A percentile compares a stretch with the other conserved stretches of the same genome.
Conservation (phyloP, 2,113 vertebrate species). For the Prietella phreatophila region DNA sequence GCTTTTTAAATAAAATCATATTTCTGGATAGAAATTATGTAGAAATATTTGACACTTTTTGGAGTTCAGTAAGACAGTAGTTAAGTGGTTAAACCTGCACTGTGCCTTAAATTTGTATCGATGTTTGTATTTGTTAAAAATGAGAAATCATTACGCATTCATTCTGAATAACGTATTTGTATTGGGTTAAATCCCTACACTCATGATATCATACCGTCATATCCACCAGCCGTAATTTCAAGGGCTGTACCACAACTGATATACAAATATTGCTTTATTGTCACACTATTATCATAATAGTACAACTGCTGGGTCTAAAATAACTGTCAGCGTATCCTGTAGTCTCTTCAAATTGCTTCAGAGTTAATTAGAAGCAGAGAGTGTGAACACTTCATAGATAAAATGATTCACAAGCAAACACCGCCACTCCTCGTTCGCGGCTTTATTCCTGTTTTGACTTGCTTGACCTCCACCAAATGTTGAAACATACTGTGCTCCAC, state of each 20-base stretch:
- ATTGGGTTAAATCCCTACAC: not conserved
- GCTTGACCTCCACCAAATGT: slow-evolving; percentile 38
- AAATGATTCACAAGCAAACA: not conserved
- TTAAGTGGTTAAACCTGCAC: too few relatives aligned
- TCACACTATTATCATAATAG: not conserved
- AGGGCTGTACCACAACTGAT: too few relatives aligned
- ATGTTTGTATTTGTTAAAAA: not conserved
- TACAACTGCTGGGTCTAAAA: not conserved
- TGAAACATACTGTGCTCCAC: slow-evolving; percentile 24
- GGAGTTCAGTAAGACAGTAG: not conserved
- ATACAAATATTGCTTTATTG: not conserved
- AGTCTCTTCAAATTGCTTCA: not conserved
- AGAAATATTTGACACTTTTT: not conserved
- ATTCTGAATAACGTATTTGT: not conserved
- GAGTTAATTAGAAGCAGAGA: too few relatives aligned
- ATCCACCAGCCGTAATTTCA: not conserved
- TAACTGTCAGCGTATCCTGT: not conserved
- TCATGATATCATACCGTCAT: too few relatives aligned
- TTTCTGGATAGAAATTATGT: not conserved
- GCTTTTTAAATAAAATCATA: not conserved
- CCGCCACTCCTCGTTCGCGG: not conserved
- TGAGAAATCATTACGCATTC: not conserved
- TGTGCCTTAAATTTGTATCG: not conserved
- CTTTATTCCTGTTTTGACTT: not conserved
- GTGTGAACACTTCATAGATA: too few relatives aligned